Evolutionary conservation across 2,797 vertebrate species (phyloP), one percentile per base, ranked within the genome.

Genomic region (Amblyraja radiata): DNA sequence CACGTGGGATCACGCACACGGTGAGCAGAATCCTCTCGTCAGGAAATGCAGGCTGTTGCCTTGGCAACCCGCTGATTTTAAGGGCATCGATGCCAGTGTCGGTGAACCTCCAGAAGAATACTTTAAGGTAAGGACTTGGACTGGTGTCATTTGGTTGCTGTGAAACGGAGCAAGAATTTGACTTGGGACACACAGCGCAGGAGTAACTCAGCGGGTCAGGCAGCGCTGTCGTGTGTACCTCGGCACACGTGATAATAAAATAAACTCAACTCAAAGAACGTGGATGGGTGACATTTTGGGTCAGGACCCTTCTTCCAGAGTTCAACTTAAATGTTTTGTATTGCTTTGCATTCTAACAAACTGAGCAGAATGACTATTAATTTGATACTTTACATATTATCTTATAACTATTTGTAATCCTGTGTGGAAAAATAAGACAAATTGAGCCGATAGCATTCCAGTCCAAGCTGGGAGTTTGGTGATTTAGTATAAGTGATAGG

Each of bases 1-100:
- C 63, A 99, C 98, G 0, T 97, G 98, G 46, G 99, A 99, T 95
- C 99, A 97, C 0, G 94, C 97, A 0, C 96, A 98, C 0, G 98
- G 98, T 28, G 98, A 99, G 95, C 93, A 94, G 0, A 94, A 98
- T 93, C 94, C 96, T 0, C 94, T 99, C 94, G 93, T 98, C 94
- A 97, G 98, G 94, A 97, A 92, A 21, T 99, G 99, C 93, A 94
- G 97, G 25, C 94, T 99, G 94, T 95, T 98, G 93, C 99, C 98
- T 0, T 99, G 99, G 98, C 94, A 95, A 79, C 95, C 97, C 0
- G 3, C 93, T 11, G 96, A 98, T 79, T 79, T 97, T 90, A 93
- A 96, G 93, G 96, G 95, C 23, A 93, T 98, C 93, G 96, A 94
- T 94, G 95, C 93, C 10, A 93, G 93, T 86, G 97, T 96, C 0